These are phyloP conservation scores for Saccostrea cuccullata DNA, from an alignment of 1,140 invertebrate genomes.

Conservation along the genomic window DNA sequence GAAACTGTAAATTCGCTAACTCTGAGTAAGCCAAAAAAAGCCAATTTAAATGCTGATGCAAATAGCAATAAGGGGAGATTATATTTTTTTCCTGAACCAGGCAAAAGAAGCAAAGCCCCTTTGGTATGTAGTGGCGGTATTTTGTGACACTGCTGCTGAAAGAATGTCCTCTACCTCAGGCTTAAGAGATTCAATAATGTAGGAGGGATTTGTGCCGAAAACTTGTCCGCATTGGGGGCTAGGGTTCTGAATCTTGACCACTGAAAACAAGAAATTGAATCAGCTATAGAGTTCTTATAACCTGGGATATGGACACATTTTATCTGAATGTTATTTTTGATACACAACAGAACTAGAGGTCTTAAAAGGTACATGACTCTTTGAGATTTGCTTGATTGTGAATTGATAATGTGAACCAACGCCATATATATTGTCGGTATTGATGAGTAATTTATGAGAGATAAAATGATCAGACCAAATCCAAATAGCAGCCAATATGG, in stretches of 20 bases:
- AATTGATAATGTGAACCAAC: background rate
- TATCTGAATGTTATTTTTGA: constrained; percentile 6
- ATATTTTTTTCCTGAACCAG: too few species aligned
- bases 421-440: constrained; percentile 7
- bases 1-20: too few species aligned
- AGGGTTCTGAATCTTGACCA: background rate
- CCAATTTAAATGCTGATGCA: too few species aligned
- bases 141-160: too few species aligned
- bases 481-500: background rate
- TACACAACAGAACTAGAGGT: background rate
- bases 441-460: background rate
- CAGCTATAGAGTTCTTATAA: constrained; percentile 8
- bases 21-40: too few species aligned
- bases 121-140: too few species aligned
- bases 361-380: background rate
- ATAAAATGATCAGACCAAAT: constrained; percentile 14
- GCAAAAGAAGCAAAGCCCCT: too few species aligned
- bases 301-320: background rate
- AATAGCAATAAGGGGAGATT: too few species aligned
- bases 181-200: too few species aligned
- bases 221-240: too few species aligned
- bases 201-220: too few species aligned
- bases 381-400: background rate
- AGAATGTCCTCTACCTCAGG: too few species aligned
- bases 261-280: constrained; percentile 22